Evolutionary conservation across 2,113 vertebrate species (phyloP), one percentile per base, ranked within the genome.

Genomic region (Perca fluviatilis): DNA sequence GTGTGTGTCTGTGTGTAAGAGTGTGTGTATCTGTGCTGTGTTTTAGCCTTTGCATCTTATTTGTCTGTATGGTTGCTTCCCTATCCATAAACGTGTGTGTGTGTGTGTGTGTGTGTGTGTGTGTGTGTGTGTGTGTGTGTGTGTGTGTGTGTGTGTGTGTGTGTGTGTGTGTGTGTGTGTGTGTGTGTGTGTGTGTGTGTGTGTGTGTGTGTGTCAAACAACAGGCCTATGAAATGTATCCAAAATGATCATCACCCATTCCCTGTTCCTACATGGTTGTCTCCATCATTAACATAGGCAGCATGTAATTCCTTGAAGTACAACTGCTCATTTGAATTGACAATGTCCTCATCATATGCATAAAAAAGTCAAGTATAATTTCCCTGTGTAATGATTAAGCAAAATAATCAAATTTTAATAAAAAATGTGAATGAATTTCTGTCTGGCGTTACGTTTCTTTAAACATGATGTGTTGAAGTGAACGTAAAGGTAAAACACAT

Each of bases 201-300:
- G 56, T 78, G 51, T 58, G 63, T 77, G 70, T 69, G 61, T 60
- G 16, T 27, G 63, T 47, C 1, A 40, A 83, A 67, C 66, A 60
- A 60, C 56, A 78, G 46, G 14, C 70, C 75, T 86, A 62, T 81
- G 83, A 92, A 89, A 89, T 80, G 62, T 82, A 82, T 89, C 90
- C 86, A 87, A 80, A 84, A 84, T 79, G 68, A 88, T 89, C 85
- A 67, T 80, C 64, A 61, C 46, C 77, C 72, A 77, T 84, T 62
- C 49, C 68, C 73, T 74, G 79, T 64, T 51, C 63, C 82, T 76
- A 75, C 84, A 82, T 54, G 36, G 62, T 73, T 85, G 74, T 89
- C 89, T 76, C 74, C 47, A 27, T 74, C 85, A 89, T 86, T 85
- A 85, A 80, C 79, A 82, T 23, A 79, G 74, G 49, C 36, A 76